Conservation (phyloP, 2,888 invertebrate genomes). For the Macropis europaea region DNA sequence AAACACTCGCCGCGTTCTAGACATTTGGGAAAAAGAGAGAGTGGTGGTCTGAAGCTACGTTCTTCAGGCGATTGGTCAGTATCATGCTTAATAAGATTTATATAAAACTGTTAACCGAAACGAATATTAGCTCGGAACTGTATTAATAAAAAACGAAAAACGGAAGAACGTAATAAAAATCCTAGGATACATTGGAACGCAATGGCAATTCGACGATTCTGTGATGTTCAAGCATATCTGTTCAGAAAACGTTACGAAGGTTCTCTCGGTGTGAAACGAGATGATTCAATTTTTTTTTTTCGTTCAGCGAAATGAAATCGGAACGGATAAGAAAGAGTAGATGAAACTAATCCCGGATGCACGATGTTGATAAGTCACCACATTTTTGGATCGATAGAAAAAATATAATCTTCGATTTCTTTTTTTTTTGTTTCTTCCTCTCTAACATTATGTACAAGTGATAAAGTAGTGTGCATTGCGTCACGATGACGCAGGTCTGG, state of each 20-base stretch:
- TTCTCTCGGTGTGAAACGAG: conserved; percentile 13
- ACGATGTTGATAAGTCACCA: conserved; percentile 77
- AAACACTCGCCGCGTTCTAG: conserved; percentile 76
- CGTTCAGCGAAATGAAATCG: conserved; percentile 31
- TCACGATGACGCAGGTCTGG: conserved; percentile 67
- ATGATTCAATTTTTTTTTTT: not conserved
- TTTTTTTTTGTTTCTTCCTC: conserved; percentile 69
- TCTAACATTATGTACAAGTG: conserved; percentile 78
- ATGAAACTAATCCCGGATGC: conserved; percentile 67
- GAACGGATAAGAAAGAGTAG: conserved; percentile 40
- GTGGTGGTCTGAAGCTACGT: conserved; percentile 74
- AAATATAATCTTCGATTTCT: conserved; percentile 78
- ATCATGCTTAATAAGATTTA: conserved; percentile 69
- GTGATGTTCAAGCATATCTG: conserved; percentile 70
- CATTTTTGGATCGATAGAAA: conserved; percentile 78
- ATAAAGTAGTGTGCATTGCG: conserved; percentile 76
- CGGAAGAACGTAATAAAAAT: conserved; percentile 14
- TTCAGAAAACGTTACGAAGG: conserved; percentile 30
- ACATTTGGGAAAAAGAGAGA: conserved; percentile 74
- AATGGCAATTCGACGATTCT: conserved; percentile 70
- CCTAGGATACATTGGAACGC: conserved; percentile 54
- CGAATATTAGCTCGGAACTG: conserved; percentile 22
- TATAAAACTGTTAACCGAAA: conserved; percentile 37
- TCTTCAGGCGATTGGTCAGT: conserved; percentile 78
- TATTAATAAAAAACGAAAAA: conserved; percentile 14